Base-by-base conservation (phyloP, 2,113 vertebrate species). In the Thymallus thymallus region DNA sequence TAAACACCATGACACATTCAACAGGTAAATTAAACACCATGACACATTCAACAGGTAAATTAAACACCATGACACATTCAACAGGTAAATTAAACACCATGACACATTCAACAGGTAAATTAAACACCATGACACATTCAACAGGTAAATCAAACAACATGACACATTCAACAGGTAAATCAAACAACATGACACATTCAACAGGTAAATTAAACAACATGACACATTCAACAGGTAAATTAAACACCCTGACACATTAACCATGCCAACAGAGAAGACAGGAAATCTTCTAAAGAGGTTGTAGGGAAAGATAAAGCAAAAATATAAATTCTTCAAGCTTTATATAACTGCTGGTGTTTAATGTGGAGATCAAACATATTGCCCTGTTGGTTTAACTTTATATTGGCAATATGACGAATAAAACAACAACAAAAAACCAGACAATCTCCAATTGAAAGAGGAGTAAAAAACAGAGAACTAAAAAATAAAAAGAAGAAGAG, bases 341-440 rank as follows among this genome's bases (percentile, higher is more conserved):
- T 63, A 76, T 48, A 35, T 79, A 67, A 78, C 69, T 67, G 55
- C 26, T 69, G 71, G 75, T 78, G 73, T 76, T 64, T 81, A 18
- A 18, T 24, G 45, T 74, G 69, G 63, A 82, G 81, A 84, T 81
- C 29, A 77, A 76, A 78, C 16, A 48, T 65, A 76, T 77, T 58
- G 41, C 66, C 68, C 72, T 75, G 74, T 73, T 71, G 67, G 75
- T 78, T 75, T 23, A 69, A 73, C 22, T 64, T 62, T 71, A 72
- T 35, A 65, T 71, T 79, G 74, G 62, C 61, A 78, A 75, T 30
- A 73, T 72, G 41, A 74, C 30, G 68, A 61, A 6, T 74, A 74
- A n/a, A 76, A n/a, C n/a, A n/a, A n/a, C 73, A 32, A 71, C 30
- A 75, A 78, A 74, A 48, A 80, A 80, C 81, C 71, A 66, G 74